Conservation (phyloP, 1,140 invertebrate genomes). For the Trichonephila clavipes region DNA sequence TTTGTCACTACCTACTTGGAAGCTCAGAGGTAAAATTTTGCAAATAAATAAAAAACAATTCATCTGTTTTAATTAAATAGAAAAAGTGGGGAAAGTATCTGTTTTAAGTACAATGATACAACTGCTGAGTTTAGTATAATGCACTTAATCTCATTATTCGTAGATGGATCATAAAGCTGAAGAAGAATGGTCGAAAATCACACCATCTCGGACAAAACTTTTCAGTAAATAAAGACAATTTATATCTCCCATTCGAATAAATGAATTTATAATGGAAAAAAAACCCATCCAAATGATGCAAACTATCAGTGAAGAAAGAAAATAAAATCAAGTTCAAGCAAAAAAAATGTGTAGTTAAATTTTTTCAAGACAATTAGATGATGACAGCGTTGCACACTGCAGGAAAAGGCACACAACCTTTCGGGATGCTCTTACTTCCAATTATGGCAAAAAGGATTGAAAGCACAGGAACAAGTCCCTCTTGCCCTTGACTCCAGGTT, state of each 20-base stretch:
- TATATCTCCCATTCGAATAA: neutral
- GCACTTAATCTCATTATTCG: neutral
- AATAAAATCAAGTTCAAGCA: neutral
- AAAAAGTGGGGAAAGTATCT: neutral
- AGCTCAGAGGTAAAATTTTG: slow-evolving; percentile 8
- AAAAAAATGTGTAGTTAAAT: neutral
- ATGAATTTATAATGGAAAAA: neutral
- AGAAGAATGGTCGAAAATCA: neutral
- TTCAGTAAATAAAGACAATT: too few relatives aligned
- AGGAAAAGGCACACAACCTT: slow-evolving; percentile 29
- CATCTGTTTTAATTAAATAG: too few relatives aligned
- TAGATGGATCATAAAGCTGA: neutral
- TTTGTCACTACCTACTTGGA: neutral
- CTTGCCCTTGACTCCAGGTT: neutral
- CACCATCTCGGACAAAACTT: too few relatives aligned
- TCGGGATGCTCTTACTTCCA: neutral
- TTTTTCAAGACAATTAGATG: neutral
- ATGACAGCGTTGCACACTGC: neutral
- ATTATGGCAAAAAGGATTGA: neutral
- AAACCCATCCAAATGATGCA: neutral
- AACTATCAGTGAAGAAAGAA: slow-evolving; percentile 4
- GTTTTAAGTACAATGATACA: neutral
- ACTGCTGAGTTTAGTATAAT: neutral
- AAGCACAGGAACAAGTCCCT: slow-evolving; percentile 1
- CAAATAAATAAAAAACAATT: neutral